Conservation (phyloP, 2,797 vertebrate species). For the Spea hammondii region DNA sequence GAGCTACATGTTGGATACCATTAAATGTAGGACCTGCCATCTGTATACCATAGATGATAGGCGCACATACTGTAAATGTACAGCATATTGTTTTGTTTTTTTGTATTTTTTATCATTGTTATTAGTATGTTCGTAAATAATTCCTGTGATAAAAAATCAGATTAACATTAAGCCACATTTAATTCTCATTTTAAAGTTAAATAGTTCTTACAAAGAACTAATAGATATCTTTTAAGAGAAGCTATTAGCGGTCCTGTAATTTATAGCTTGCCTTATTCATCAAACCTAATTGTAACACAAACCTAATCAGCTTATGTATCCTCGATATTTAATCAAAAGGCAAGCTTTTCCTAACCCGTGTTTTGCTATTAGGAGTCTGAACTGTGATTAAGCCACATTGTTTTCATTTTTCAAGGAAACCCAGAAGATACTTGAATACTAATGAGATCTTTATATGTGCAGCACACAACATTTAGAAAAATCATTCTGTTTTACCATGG, state of each 20-base stretch:
- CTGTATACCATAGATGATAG: no score
- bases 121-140: background rate
- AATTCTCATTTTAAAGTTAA: slow-evolving; percentile 34
- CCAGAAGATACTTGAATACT: slow-evolving; percentile 24
- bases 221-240: slow-evolving; percentile 41
- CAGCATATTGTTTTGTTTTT: no score
- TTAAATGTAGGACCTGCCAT: no score
- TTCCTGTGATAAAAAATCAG: background rate
- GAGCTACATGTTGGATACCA: no score
- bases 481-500: no score
- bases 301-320: slow-evolving; percentile 34
- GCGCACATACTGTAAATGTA: no score
- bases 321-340: slow-evolving; percentile 41
- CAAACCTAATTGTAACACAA: slow-evolving; percentile 42
- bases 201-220: slow-evolving; percentile 39
- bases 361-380: slow-evolving; percentile 7
- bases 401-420: slow-evolving; percentile 19
- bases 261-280: slow-evolving; percentile 33
- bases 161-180: slow-evolving; percentile 30
- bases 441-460: no score
- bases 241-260: slow-evolving; percentile 38
- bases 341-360: slow-evolving; percentile 13
- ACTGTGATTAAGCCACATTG: background rate
- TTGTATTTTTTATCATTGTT: background rate
- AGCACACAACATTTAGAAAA: no score